A percentile compares a stretch with the other conserved stretches of the same genome.
Conservation (phyloP, 2,113 vertebrate genomes). For the Hyla sarda region DNA sequence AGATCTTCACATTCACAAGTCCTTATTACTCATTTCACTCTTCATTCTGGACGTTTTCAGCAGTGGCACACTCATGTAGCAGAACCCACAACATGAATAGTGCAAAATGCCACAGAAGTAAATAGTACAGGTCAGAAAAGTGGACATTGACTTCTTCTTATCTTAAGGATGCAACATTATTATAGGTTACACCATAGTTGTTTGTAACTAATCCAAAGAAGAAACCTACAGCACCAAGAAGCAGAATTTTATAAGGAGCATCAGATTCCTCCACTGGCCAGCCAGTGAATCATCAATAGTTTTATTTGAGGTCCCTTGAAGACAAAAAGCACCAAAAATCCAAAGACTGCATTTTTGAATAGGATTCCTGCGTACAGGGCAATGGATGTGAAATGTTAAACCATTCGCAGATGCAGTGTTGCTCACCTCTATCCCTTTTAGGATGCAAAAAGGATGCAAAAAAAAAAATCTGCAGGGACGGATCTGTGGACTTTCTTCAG, state of each 20-base stretch:
- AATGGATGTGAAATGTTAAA: not conserved
- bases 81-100: not conserved
- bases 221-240: slow-evolving; percentile 41
- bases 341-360: slow-evolving; percentile 27
- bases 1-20: not conserved
- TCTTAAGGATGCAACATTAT: not conserved
- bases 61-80: not conserved
- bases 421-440: slow-evolving; percentile 5
- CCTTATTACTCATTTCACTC: not conserved
- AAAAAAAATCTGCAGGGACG: not conserved
- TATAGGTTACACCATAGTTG: not conserved
- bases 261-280: slow-evolving; percentile 40
- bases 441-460: not conserved
- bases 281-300: slow-evolving; percentile 43
- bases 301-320: slow-evolving; percentile 29
- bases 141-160: slow-evolving; percentile 12
- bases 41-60: not conserved
- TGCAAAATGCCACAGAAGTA: slow-evolving; percentile 8
- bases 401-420: not conserved
- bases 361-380: not conserved
- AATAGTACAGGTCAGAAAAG: slow-evolving; percentile 11
- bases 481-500: slow-evolving; percentile 17
- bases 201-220: not conserved
- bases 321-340: slow-evolving; percentile 41
- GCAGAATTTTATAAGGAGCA: slow-evolving; percentile 12